These are phyloP conservation scores for Apocrypta bakeri DNA, from an alignment of 1,140 invertebrate genomes.

Conservation along the genomic window DNA sequence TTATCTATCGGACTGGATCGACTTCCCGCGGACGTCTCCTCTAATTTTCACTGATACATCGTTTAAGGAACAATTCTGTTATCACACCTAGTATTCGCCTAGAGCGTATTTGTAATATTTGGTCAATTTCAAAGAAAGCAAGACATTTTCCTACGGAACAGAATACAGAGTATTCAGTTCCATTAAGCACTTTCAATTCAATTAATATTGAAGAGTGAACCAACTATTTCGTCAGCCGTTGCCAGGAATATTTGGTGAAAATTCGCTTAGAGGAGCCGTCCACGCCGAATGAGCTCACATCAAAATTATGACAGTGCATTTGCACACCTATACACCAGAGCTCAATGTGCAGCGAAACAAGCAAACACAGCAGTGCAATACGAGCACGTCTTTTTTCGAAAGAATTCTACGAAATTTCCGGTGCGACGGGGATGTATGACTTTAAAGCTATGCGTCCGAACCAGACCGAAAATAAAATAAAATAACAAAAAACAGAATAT, in stretches of 20 bases:
- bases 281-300: constrained; percentile 39
- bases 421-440: constrained; percentile 15
- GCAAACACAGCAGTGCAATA: constrained; percentile 21
- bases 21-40: constrained; percentile 28
- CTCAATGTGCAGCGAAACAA: background rate
- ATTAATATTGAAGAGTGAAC: background rate
- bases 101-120: too few relatives aligned
- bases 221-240: background rate
- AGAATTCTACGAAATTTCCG: constrained; percentile 36
- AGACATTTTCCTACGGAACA: too few relatives aligned
- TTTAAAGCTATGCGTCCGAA: background rate
- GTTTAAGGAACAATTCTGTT: too few relatives aligned
- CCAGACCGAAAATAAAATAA: constrained; percentile 22
- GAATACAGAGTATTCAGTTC: background rate
- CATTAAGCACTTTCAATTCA: background rate
- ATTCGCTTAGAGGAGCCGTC: constrained; percentile 10
- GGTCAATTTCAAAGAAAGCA: too few relatives aligned
- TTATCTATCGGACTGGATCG: constrained; percentile 33
- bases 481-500: background rate
- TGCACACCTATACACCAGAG: background rate
- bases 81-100: too few relatives aligned
- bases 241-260: background rate
- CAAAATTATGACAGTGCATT: constrained; percentile 37
- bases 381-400: constrained; percentile 11
- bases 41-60: background rate